Base-by-base conservation (phyloP, 2,888 invertebrate species). In the Aspidiotus destructor region DNA sequence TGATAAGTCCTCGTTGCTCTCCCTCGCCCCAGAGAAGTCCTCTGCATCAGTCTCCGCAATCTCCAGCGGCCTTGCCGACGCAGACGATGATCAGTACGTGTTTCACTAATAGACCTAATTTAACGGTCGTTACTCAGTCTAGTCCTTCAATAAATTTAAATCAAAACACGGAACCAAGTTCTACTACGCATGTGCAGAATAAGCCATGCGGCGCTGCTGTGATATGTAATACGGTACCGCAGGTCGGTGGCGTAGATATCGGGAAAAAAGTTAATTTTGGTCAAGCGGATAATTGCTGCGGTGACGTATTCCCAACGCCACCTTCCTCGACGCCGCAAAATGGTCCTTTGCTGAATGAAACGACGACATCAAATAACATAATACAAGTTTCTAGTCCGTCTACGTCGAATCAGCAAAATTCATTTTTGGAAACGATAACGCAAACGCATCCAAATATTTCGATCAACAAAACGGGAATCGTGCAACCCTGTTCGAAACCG, bases 31-130 rank as follows among this genome's bases (percentile, higher is more conserved):
- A 70, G 60, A 70, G 69, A 52, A 71, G 71, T 64, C 71, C 71
- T 40, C 62, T 61, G 15, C 65, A 70, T 58, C 70, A 69, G 60
- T 71, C 70, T 55, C 69, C 70, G 41, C 63, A 69, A 52, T 68
- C 71, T 11, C 70, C 71, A 58, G 68, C 64, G 67, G 57, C 69
- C 57, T 60, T 65, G 52, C 65, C 69, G 16, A 15, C 64, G 55
- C 17, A 60, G 17, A 44, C 28, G 15, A 61, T 54, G 11, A 52
- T 60, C 9, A 61, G 48, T 41, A 73, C 87, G 80, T 6, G 88
- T 86, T 69, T 74, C 73, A 71, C 71, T 54, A 75, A 74, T 65
- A 68, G 75, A 52, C 75, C 75, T 13, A 74, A 75, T 68, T 71
- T 74, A 62, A 75, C 74, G 10, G 74, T 75, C n/a, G 74, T 75